phyloP scores from a whole-genome alignment of 1,140 invertebrate species.

The Amyelois transitella region DNA sequence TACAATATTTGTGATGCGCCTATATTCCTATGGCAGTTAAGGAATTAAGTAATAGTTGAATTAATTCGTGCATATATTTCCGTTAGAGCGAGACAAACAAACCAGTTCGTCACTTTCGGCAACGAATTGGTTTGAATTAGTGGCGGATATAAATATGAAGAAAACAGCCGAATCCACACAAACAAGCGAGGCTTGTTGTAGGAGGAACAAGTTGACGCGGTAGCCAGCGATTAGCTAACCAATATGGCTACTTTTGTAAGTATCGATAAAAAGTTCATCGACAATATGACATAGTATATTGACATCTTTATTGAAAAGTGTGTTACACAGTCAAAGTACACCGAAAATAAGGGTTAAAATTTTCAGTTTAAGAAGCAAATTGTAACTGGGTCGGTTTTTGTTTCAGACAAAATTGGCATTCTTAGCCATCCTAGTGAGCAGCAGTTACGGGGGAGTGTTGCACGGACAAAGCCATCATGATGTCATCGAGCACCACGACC shows the following conservation, averaged over 20 bases:
- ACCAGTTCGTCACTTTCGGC: slow-evolving; percentile 49
- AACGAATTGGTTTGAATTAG: slow-evolving; percentile 29
- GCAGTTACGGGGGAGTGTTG: slow-evolving; percentile 40
- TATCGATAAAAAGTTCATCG: slow-evolving; percentile 12
- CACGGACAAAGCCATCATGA: slow-evolving; percentile 31
- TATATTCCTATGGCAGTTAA: slow-evolving; percentile 24
- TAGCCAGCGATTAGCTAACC: slow-evolving; percentile 70
- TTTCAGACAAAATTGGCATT: slow-evolving; percentile 60
- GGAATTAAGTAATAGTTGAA: slow-evolving; percentile 53
- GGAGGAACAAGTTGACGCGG: slow-evolving; percentile 44
- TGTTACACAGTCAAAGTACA: too few relatives aligned
- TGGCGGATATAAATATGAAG: slow-evolving; percentile 58
- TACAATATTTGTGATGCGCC: slow-evolving; percentile 25
- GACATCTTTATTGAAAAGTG: too few relatives aligned
- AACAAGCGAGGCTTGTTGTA: slow-evolving; percentile 55
- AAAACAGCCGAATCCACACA: slow-evolving; percentile 40
- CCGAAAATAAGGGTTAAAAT: too few relatives aligned
- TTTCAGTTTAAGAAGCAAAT: neutral
- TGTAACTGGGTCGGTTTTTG: slow-evolving; percentile 7
- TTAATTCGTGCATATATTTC: slow-evolving; percentile 50
- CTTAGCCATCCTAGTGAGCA: slow-evolving; percentile 55
- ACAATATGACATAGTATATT: neutral
- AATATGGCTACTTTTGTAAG: slow-evolving; percentile 67
- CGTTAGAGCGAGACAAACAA: slow-evolving; percentile 57
- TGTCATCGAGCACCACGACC: slow-evolving; percentile 11